Evolutionary conservation across 1,140 invertebrate genomes (phyloP), one percentile per base, ranked within the genome.

Genomic region (Phthorimaea operculella): DNA sequence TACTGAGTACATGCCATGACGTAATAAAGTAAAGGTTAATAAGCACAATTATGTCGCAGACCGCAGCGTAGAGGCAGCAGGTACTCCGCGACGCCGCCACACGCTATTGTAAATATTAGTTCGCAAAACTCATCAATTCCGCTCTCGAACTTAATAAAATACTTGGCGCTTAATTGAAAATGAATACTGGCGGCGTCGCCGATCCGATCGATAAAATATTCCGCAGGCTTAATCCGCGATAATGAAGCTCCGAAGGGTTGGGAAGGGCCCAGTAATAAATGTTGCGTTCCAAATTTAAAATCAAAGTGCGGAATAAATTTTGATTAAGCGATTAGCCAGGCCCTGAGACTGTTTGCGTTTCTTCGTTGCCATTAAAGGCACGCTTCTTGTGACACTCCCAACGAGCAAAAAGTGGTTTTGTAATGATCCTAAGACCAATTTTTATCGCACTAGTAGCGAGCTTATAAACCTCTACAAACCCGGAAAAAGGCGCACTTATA

Each of bases 161-260:
- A 85, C 82, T 85, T 85, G 74, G 74, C 70, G 77, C 82, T 81
- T 85, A 85, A 85, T 85, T 85, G 82, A 85, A 85, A 85, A 85
- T 81, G 82, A 85, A 82, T 85, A 85, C 79, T 79, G 76, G 73
- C 60, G 64, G 66, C 70, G 63, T 68, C 68, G 63, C 67, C 68
- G 72, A 76, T 74, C 65, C 71, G 79, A 83, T 85, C 79, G 79
- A 82, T 85, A 79, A 75, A 79, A 82, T 85, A 85, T 82, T 79
- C 82, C 82, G 64, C 79, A 78, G 78, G 70, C 70, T 79, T 85
- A 85, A 85, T 85, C 82, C 82, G 72, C 76, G 82, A 83, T 85
- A 83, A 85, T 85, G 79, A 85, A 85, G 68, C 66, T 63, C 68
- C 70, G 78, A 79, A 83, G 79, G 82, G 77, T 83, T 80, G 74